Base-by-base conservation (phyloP, 1,140 invertebrate genomes). In the Drosophila ambigua region DNA sequence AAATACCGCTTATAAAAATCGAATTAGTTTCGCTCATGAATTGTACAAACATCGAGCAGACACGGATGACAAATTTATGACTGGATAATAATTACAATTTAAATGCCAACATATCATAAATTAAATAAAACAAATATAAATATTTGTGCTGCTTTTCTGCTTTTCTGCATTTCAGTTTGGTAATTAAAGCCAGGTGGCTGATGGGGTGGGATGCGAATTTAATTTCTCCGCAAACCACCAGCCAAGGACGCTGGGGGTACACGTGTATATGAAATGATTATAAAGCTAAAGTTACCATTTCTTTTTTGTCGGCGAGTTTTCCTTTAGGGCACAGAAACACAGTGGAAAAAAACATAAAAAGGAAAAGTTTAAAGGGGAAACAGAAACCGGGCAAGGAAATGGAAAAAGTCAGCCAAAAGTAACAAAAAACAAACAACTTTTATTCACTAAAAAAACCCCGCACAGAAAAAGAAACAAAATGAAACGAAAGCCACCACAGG, bases 331-430 rank as follows among this genome's bases (percentile, higher is more conserved):
- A 61, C 55, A 76, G 51, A 53, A 53, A 43, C 71, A 61, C 55
- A 76, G 57, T 59, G 72, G 52, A 43, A 49, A 50, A 50, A 74
- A 74, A 54, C 62, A 66, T 72, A 61, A 72, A 72, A 61, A 61
- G 67, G 49, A 74, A 52, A 74, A 75, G 61, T 75, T 75, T 66
- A 44, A 66, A 74, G 74, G 72, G 72, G 72, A 75, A 75, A 75
- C 54, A 57, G 49, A 43, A 48, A 75, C 72, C 54, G 69, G 60
- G 35, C 35, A 39, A 39, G 35, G 35, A 60, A 26, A 20, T 48
- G 53, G 61, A 16, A 45, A 68, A 76, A 61, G 49, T 31, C 63
- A 46, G 53, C 53, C 31, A 68, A 68, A 68, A 44, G 46, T 31
- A 76, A 51, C 51, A 76, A 44, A 74, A 51, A 76, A 76, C 45